phyloP scores from a whole-genome alignment of 2,113 vertebrate genomes.

The Trichomycterus rosablanca region DNA sequence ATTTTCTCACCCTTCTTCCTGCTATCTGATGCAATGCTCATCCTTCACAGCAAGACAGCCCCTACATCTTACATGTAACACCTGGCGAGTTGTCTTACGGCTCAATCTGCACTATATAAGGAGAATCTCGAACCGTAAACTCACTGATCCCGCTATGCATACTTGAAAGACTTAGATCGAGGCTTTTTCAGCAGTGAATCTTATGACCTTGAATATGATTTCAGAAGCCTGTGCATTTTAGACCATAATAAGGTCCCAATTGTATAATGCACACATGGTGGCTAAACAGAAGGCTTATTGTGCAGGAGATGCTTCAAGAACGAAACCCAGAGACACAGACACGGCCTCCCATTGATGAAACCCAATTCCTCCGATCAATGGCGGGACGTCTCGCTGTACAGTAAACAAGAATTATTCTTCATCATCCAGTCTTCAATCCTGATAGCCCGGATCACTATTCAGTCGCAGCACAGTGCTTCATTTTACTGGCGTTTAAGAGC shows the following conservation, averaged over 20 bases:
- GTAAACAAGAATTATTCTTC: slow-evolving; percentile 38
- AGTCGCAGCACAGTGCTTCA: neutral
- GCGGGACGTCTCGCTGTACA: slow-evolving; percentile 28
- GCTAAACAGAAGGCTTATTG: slow-evolving; percentile 19
- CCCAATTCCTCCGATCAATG: slow-evolving; percentile 31
- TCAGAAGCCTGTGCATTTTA: slow-evolving; percentile 26
- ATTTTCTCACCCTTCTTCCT: slow-evolving; percentile 16
- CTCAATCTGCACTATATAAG: slow-evolving; percentile 42
- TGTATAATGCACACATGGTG: slow-evolving; percentile 18
- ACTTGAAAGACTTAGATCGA: slow-evolving; percentile 22
- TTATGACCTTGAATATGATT: slow-evolving; percentile 39
- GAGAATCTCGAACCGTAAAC: slow-evolving; percentile 37
- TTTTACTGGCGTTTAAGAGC: slow-evolving; percentile 12
- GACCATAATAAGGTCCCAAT: slow-evolving; percentile 33
- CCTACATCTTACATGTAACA: slow-evolving; percentile 22
- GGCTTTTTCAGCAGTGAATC: slow-evolving; percentile 28
- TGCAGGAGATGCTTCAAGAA: slow-evolving; percentile 23
- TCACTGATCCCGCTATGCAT: slow-evolving; percentile 20
- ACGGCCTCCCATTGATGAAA: slow-evolving; percentile 28
- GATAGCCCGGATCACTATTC: slow-evolving; percentile 25
- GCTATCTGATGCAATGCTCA: slow-evolving; percentile 37
- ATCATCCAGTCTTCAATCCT: slow-evolving; percentile 32
- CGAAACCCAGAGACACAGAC: slow-evolving; percentile 1
- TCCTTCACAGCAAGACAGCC: slow-evolving; percentile 22
- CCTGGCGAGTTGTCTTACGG: slow-evolving; percentile 18